Evolutionary conservation across 2,888 invertebrate genomes (phyloP), one percentile per base, ranked within the genome.

Genomic region (Temnothorax ravouxi): DNA sequence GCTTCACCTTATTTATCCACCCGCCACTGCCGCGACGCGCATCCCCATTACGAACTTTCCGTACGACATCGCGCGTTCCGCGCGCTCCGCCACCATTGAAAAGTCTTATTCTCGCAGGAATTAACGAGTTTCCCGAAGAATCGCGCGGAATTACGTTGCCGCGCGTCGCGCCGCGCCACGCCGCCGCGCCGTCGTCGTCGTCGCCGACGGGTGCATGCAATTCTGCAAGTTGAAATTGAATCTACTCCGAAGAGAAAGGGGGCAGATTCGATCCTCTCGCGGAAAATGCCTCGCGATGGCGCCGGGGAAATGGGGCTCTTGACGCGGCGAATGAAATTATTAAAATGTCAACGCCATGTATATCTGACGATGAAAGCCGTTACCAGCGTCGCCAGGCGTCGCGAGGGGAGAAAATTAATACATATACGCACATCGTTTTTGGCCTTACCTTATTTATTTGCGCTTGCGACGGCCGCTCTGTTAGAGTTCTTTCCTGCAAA

Each of bases 341-440:
- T 90, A 90, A 90, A 90, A 90, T 86, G 90, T 90, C 90, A 90
- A 89, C 90, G 87, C 88, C 90, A 90, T 82, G 90, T 88, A 90
- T 88, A 89, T 85, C 77, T 67, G 88, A 74, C 80, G 87, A 85
- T 82, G 88, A 84, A 80, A 87, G 86, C 89, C 84, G 75, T n/a
- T 52, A 62, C 79, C 38, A 25, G 15, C 50, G 83, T 74, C 29
- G 69, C 59, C 61, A 38, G 44, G 29, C 50, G 29, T 29, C 29
- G 61, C 38, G 54, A 44, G 83, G 34, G 67, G 54, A n/a, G 83
- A 84, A 81, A 80, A 80, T 80, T 80, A 80, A 72, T 72, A 80
- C 79, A 61, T 34, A 47, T 34, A 47, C 79, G 54, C 79, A 59
- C 79, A 59, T 72, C 67, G 61, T 80, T 81, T 50, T 81, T 50